Conservation (phyloP, 1,140 invertebrate genomes). For the Zaprionus kolodkinae region DNA sequence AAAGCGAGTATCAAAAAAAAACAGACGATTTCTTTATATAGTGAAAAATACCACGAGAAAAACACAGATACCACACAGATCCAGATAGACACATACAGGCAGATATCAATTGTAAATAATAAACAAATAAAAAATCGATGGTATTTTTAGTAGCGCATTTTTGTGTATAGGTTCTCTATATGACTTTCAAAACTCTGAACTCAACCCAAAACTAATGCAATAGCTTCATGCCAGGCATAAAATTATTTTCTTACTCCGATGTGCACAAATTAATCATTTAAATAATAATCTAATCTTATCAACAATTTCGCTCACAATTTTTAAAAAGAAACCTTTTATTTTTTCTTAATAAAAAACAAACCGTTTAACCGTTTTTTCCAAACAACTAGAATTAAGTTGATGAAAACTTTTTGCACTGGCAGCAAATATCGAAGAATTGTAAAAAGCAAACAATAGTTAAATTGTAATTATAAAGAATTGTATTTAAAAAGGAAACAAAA, state of each 20-base stretch:
- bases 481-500: conserved; percentile 62
- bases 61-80: conserved; percentile 46
- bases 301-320: conserved; percentile 65
- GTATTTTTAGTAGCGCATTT: conserved; percentile 73
- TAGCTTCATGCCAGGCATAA: conserved; percentile 67
- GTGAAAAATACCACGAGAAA: conserved; percentile 64
- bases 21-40: conserved; percentile 64
- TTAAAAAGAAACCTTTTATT: conserved; percentile 60
- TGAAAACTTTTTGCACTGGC: conserved; percentile 81
- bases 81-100: conserved; percentile 40
- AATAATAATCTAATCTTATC: conserved; percentile 10
- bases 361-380: conserved; percentile 30
- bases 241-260: conserved; percentile 72
- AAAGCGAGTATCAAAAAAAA: conserved; percentile 23
- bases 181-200: conserved; percentile 22
- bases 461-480: conserved; percentile 81
- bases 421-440: conserved; percentile 68
- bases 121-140: conserved; percentile 57
- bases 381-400: conserved; percentile 56
- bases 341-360: conserved; percentile 53
- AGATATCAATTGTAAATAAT: conserved; percentile 71
- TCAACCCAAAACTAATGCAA: conserved; percentile 37
- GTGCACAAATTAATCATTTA: conserved; percentile 57
- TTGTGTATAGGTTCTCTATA: conserved; percentile 66
- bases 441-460: conserved; percentile 78